Conservation (phyloP, 2,888 invertebrate genomes). For the Trissonchulus sp. region DNA sequence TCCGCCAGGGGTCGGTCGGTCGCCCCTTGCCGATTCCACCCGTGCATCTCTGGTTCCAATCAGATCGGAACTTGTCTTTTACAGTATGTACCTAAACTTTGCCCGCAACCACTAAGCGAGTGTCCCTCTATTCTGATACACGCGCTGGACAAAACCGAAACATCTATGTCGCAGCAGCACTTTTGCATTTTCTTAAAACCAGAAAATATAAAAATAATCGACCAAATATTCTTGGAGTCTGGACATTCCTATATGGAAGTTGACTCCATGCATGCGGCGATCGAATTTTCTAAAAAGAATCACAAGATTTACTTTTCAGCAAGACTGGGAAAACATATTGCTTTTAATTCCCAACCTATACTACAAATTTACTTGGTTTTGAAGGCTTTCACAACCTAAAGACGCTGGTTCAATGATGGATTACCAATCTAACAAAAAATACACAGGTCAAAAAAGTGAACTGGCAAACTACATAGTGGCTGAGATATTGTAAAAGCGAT, state of each 20-base stretch:
- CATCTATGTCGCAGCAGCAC: background rate
- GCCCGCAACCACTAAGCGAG: background rate
- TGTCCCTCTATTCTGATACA: conserved; percentile 16
- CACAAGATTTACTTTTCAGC: background rate
- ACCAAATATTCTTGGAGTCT: conserved; percentile 23
- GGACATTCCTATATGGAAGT: conserved; percentile 28
- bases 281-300: conserved; percentile 21
- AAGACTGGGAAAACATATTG: no score
- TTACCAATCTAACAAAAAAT: background rate
- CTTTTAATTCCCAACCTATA: no score
- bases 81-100: background rate
- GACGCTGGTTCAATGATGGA: background rate
- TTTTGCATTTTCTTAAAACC: conserved; percentile 3
- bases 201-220: conserved; percentile 1
- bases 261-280: conserved; percentile 26
- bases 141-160: conserved; percentile 18
- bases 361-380: background rate
- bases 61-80: conserved; percentile 27
- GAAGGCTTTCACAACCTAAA: background rate
- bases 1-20: no score
- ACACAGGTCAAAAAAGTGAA: conserved; percentile 11
- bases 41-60: no score
- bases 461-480: conserved; percentile 5
- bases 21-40: no score
- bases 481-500: background rate